These are phyloP conservation scores for Odontesthes bonariensis DNA, from an alignment of 2,113 vertebrate species.

Conservation along the genomic window DNA sequence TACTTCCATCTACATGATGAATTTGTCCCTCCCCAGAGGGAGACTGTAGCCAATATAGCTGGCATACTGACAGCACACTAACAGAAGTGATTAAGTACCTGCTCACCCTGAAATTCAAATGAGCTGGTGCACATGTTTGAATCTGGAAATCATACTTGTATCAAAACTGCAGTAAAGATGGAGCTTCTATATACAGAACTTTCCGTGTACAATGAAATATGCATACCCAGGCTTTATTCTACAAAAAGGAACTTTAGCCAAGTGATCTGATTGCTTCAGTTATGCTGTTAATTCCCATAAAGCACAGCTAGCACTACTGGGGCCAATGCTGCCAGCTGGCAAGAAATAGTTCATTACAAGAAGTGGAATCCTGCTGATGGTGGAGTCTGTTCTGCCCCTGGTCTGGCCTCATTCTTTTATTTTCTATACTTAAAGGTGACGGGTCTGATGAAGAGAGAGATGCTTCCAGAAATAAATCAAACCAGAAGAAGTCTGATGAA, in stretches of 20 bases:
- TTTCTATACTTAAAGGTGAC: slow-evolving; percentile 41
- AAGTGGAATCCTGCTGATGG: slow-evolving; percentile 69
- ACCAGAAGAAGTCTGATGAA: slow-evolving; percentile 3
- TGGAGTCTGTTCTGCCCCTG: slow-evolving; percentile 24
- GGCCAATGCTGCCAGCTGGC: slow-evolving; percentile 70
- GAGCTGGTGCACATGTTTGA: slow-evolving; percentile 3
- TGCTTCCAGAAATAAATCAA: slow-evolving; percentile 18
- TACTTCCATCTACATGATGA: slow-evolving; percentile 73
- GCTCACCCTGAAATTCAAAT: slow-evolving; percentile 44
- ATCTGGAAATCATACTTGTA: slow-evolving; percentile 4
- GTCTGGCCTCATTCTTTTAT: neutral
- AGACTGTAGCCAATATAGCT: slow-evolving; percentile 28
- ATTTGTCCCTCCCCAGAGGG: slow-evolving; percentile 16
- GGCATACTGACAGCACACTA: slow-evolving; percentile 45
- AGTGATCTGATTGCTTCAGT: slow-evolving; percentile 32
- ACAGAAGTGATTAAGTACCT: slow-evolving; percentile 42
- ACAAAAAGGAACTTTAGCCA: slow-evolving; percentile 28
- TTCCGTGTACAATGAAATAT: slow-evolving; percentile 14
- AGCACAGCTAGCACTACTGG: slow-evolving; percentile 31
- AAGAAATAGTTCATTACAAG: slow-evolving; percentile 62
- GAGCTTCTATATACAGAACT: neutral
- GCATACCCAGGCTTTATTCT: neutral
- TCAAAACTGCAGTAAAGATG: neutral
- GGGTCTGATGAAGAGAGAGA: slow-evolving; percentile 39
- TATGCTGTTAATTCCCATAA: slow-evolving; percentile 50